These are phyloP conservation scores for Hemicordylus capensis DNA, from an alignment of 2,113 vertebrate species.

Conservation along the genomic window DNA sequence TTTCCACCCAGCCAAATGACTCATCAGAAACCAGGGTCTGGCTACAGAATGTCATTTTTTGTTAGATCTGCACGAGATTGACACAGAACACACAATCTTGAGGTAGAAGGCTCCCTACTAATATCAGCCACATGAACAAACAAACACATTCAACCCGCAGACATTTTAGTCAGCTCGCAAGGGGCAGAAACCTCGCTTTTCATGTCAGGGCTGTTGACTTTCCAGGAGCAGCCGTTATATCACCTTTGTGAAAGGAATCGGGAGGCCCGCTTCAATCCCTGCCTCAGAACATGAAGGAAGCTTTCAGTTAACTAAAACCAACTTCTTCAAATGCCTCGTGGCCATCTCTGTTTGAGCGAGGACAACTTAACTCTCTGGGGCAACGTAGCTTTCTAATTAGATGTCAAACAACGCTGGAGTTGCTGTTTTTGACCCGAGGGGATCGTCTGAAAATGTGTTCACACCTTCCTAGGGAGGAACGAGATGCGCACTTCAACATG, in stretches of 20 bases:
- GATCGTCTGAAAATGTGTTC: not conserved
- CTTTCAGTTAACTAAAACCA: slow-evolving; percentile 41
- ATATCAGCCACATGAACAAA: slow-evolving; percentile 59
- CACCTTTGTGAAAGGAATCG: not conserved
- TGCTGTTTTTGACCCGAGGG: not conserved
- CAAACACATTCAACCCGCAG: slow-evolving; percentile 52
- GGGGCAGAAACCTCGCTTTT: slow-evolving; percentile 43
- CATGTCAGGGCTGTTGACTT: slow-evolving; percentile 39
- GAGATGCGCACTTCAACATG: not conserved
- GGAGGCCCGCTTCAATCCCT: not conserved
- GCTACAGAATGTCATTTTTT: slow-evolving; percentile 61
- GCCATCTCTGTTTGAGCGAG: not conserved
- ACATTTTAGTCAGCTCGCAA: slow-evolving; percentile 44
- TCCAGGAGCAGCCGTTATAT: slow-evolving; percentile 34
- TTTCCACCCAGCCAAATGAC: slow-evolving; percentile 50
- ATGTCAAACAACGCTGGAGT: not conserved
- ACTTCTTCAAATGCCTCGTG: slow-evolving; percentile 11
- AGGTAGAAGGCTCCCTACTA: slow-evolving; percentile 51
- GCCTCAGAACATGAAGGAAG: slow-evolving; percentile 23
- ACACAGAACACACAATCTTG: slow-evolving; percentile 58
- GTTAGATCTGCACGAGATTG: slow-evolving; percentile 53
- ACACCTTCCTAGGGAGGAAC: not conserved
- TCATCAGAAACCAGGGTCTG: slow-evolving; percentile 49
- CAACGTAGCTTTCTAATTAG: not conserved
- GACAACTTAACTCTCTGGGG: not conserved